Percentiles rank a stretch among this genome's conserved stretches.
Evolutionary conservation across 2,797 vertebrate species (phyloP).

Genomic region (Tamandua tetradactyla): DNA sequence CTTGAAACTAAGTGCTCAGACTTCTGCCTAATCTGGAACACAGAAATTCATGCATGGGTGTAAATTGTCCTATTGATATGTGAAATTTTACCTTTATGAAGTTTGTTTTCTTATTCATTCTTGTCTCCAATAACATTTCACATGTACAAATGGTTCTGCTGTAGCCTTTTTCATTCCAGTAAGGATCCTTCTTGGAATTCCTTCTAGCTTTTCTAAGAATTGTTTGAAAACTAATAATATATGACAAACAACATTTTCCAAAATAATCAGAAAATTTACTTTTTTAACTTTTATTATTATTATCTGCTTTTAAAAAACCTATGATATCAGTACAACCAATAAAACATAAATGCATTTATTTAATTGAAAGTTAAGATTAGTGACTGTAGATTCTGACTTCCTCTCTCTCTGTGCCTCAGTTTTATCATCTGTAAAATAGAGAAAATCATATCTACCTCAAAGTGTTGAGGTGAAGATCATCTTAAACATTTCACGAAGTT

Average conservation of each 20-base stretch:
- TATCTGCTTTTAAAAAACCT: not conserved
- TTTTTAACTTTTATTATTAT: not conserved
- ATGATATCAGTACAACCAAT: not conserved
- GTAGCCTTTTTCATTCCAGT: not conserved
- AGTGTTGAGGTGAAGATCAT: not conserved
- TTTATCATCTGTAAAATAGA: not conserved
- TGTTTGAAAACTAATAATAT: not conserved
- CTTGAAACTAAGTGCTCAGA: not conserved
- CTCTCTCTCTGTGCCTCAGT: not conserved
- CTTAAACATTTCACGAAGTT: too few relatives aligned
- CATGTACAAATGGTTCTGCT: not conserved
- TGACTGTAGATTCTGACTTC: not conserved
- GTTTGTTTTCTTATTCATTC: not conserved
- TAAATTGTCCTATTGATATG: not conserved
- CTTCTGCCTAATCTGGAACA: not conserved
- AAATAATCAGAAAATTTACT: not conserved
- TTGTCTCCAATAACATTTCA: not conserved
- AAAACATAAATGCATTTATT: not conserved
- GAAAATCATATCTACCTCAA: not conserved
- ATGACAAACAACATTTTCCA: not conserved
- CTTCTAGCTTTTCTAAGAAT: not conserved
- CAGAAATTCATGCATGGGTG: not conserved
- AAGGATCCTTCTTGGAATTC: not conserved
- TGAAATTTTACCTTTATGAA: not conserved
- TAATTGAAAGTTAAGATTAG: not conserved